Percentiles rank a stretch among this genome's conserved stretches.
phyloP scores from a whole-genome alignment of 2,113 vertebrate genomes.

The Genyomyrus donnyi region DNA sequence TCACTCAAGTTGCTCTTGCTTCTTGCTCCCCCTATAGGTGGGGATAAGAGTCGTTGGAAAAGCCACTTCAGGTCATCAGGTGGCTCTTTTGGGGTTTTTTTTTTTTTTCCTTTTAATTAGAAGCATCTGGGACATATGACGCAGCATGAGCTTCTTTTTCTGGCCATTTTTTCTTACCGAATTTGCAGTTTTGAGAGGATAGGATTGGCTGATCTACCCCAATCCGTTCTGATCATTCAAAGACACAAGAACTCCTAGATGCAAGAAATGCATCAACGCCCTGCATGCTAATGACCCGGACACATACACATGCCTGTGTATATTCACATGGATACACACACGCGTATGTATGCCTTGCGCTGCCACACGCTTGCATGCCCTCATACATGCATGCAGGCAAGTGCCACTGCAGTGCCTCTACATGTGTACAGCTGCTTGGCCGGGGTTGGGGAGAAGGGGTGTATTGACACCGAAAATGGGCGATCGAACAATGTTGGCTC shows the following conservation, averaged over 20 bases:
- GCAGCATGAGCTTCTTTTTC: not conserved
- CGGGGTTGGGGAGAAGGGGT: not conserved
- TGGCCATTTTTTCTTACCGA: not conserved
- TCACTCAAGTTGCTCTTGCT: not conserved
- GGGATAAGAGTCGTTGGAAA: not conserved
- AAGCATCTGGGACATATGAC: not conserved
- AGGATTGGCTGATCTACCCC: not conserved
- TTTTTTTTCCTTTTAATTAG: not conserved
- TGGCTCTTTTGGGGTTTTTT: not conserved
- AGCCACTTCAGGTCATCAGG: not conserved
- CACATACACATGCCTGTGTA: not conserved
- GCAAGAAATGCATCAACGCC: not conserved
- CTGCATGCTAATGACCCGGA: not conserved
- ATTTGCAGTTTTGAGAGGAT: not conserved
- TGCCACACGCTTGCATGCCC: not conserved
- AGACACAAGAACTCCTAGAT: not conserved
- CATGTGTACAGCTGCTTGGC: not conserved
- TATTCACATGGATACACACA: not conserved
- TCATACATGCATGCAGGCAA: not conserved
- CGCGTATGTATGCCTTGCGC: not conserved
- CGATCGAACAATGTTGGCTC: not conserved
- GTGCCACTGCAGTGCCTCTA: not conserved
- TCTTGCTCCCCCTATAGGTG: not conserved
- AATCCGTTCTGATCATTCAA: not conserved
- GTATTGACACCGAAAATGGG: not conserved